Percentiles rank a stretch among this genome's conserved stretches.
Evolutionary conservation across 2,113 vertebrate species (phyloP).

Genomic region (Aepyceros melampus): DNA sequence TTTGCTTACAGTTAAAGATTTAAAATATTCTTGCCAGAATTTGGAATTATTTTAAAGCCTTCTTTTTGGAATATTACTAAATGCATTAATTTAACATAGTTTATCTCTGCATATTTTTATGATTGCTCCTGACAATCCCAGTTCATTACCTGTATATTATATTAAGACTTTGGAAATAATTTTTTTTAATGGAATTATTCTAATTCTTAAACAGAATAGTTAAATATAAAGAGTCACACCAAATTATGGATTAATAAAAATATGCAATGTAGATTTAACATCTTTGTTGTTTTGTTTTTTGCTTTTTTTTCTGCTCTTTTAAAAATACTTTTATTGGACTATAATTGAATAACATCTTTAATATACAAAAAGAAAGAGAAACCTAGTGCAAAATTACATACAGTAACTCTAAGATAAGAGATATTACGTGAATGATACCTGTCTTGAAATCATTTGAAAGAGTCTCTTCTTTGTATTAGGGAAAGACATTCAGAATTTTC

Average conservation of each 20-base stretch:
- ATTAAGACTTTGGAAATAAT: not conserved
- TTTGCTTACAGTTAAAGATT: not conserved
- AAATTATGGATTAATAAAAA: not conserved
- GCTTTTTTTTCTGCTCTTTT: not conserved
- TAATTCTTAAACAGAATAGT: not conserved
- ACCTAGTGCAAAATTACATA: not conserved
- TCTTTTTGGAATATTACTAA: slow-evolving; percentile 35
- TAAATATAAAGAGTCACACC: not conserved
- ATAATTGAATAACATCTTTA: not conserved
- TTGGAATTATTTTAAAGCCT: not conserved
- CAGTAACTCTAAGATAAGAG: not conserved
- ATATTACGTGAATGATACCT: not conserved
- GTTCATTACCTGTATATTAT: not conserved
- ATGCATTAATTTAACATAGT: slow-evolving; percentile 1
- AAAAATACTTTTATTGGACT: not conserved
- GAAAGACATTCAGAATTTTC: not conserved
- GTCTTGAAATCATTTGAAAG: slow-evolving; percentile 6
- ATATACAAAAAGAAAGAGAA: not conserved
- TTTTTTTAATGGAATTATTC: not conserved
- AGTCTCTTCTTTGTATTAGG: not conserved
- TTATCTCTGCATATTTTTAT: not conserved
- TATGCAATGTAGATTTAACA: not conserved
- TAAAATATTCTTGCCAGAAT: slow-evolving; percentile 23
- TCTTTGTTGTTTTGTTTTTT: not conserved
- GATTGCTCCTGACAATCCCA: not conserved